These are phyloP conservation scores for Serripes groenlandicus DNA, from an alignment of 2,888 invertebrate genomes.

Conservation along the genomic window DNA sequence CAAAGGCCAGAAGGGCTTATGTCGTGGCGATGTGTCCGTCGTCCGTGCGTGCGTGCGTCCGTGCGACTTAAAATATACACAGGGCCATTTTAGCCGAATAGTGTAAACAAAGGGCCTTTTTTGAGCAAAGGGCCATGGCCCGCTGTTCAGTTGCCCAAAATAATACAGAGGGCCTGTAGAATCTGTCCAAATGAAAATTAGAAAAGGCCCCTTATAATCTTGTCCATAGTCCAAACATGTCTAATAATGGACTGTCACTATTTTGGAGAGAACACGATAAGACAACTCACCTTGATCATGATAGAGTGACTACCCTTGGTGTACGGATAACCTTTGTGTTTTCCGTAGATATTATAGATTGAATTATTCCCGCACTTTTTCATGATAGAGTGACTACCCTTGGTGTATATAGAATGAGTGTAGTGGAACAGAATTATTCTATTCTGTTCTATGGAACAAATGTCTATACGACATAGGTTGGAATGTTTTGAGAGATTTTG, in stretches of 20 bases:
- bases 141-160: conserved; percentile 14
- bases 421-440: too few relatives aligned
- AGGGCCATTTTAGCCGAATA: neutral
- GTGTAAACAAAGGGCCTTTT: neutral
- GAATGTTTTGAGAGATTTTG: too few relatives aligned
- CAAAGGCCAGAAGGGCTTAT: too few relatives aligned
- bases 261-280: neutral
- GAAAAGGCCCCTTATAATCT: neutral
- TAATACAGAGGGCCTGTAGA: conserved; percentile 5
- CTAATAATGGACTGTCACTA: neutral
- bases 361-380: too few relatives aligned
- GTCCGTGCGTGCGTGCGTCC: neutral
- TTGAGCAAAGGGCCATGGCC: conserved; percentile 21
- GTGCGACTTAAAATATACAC: neutral
- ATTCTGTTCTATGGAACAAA: too few relatives aligned
- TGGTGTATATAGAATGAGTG: too few relatives aligned
- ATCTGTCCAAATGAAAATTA: conserved; percentile 19
- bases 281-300: neutral
- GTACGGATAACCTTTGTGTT: neutral
- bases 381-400: too few relatives aligned
- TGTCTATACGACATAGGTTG: too few relatives aligned
- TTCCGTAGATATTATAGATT: neutral
- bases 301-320: neutral
- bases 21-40: too few relatives aligned
- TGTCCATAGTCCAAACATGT: conserved; percentile 2